Conservation (phyloP, 2,113 vertebrate genomes). For the Elanus axillaris region DNA sequence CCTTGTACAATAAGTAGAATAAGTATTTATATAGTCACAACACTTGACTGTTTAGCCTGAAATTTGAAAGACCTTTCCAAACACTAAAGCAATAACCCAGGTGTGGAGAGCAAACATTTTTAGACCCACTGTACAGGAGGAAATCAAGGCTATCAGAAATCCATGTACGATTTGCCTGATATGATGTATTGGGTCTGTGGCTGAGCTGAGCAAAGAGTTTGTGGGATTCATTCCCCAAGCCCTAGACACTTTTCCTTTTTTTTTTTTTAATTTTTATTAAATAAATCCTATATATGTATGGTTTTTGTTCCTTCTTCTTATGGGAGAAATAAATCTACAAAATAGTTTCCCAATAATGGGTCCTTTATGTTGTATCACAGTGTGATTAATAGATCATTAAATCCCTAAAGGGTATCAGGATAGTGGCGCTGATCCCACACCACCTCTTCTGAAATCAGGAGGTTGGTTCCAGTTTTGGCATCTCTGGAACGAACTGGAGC, state of each 20-base stretch:
- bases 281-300: not conserved
- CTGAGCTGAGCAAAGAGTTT: not conserved
- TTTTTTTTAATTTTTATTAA: not conserved
- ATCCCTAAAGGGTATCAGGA: not conserved
- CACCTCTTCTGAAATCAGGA: not conserved
- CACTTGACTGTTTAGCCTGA: constrained; percentile 39
- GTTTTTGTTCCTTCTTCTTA: not conserved
- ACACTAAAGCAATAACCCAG: constrained; percentile 44
- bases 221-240: not conserved
- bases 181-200: not conserved
- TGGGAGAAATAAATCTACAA: not conserved
- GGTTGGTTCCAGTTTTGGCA: not conserved
- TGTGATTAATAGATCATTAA: not conserved
- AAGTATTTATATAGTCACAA: constrained; percentile 50
- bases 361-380: not conserved
- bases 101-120: constrained; percentile 44
- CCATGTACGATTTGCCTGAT: not conserved
- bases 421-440: not conserved
- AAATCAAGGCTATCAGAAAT: constrained; percentile 7
- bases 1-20: constrained; percentile 6
- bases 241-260: not conserved
- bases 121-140: not conserved
- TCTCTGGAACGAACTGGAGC: not conserved
- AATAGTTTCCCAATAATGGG: not conserved
- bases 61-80: constrained; percentile 49